Evolutionary conservation across 2,888 invertebrate genomes (phyloP).

Genomic region (Eretmocerus hayati): DNA sequence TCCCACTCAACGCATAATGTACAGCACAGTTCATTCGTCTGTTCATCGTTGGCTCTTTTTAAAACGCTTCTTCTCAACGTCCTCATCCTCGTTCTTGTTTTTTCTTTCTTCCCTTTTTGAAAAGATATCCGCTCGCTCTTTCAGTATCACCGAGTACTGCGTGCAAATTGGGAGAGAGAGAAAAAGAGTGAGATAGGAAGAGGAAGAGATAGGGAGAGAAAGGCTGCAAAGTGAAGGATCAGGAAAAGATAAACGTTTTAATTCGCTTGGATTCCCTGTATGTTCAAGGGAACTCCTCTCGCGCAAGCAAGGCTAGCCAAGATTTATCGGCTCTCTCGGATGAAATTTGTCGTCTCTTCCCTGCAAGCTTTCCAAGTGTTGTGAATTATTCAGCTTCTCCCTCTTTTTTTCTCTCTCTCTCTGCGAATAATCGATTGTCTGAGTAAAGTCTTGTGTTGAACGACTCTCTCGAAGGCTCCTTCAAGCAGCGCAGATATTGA

Average conservation of each 20-base stretch:
- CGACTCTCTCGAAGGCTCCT: not conserved
- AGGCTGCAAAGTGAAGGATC: conserved; percentile 9
- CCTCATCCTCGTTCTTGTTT: not conserved
- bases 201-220: not conserved
- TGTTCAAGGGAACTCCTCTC: not conserved
- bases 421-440: conserved; percentile 16
- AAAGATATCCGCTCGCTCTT: not conserved
- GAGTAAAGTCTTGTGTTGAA: not conserved
- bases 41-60: too few species aligned
- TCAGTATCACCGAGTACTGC: too few species aligned
- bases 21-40: too few species aligned
- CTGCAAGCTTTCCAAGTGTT: not conserved
- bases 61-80: too few species aligned
- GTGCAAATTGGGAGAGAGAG: not conserved
- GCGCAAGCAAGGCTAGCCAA: not conserved
- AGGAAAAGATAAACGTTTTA: conserved; percentile 21
- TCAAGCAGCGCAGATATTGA: too few species aligned
- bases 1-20: too few species aligned
- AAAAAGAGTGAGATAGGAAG: too few species aligned
- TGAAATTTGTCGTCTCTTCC: conserved; percentile 2
- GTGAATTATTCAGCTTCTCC: conserved; percentile 14
- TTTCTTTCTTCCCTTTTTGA: not conserved
- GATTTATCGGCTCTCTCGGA: conserved; percentile 14
- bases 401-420: not conserved
- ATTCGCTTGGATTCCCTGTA: conserved; percentile 7